Evolutionary conservation across 1,140 invertebrate genomes (phyloP).

Genomic region (Trachymyrmex cornetzi): DNA sequence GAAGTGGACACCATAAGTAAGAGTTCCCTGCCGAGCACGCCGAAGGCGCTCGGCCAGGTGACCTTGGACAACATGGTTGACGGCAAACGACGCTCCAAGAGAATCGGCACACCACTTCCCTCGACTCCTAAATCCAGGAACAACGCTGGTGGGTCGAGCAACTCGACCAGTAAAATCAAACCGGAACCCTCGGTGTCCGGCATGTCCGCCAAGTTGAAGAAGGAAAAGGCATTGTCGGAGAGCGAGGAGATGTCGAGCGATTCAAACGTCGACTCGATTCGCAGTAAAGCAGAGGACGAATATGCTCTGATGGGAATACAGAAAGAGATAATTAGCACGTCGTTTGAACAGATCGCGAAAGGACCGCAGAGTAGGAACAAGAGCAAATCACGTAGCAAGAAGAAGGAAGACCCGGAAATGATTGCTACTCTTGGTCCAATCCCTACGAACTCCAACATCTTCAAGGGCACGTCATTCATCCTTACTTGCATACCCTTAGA

Average conservation of each 20-base stretch:
- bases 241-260: slow-evolving; percentile 70
- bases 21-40: slow-evolving; percentile 75
- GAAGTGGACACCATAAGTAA: slow-evolving; percentile 65
- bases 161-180: slow-evolving; percentile 15
- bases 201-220: slow-evolving; percentile 27
- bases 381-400: slow-evolving; percentile 74
- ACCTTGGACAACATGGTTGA: slow-evolving; percentile 82
- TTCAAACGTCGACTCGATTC: slow-evolving; percentile 47
- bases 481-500: slow-evolving; percentile 86
- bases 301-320: slow-evolving; percentile 86
- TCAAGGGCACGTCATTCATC: slow-evolving; percentile 87
- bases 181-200: slow-evolving; percentile 74
- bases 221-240: slow-evolving; percentile 41
- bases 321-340: slow-evolving; percentile 86
- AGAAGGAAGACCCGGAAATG: slow-evolving; percentile 84
- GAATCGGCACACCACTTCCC: slow-evolving; percentile 66
- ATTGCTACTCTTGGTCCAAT: slow-evolving; percentile 86
- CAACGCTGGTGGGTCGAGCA: neutral
- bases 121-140: slow-evolving; percentile 68
- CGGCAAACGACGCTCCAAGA: slow-evolving; percentile 79
- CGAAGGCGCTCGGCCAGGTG: slow-evolving; percentile 77
- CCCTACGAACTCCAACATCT: slow-evolving; percentile 85
- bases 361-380: slow-evolving; percentile 77
- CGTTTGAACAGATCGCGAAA: slow-evolving; percentile 73
- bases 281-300: slow-evolving; percentile 22